Evolutionary conservation across 1,140 invertebrate genomes (phyloP).

Genomic region (Brachionus plicatilis): DNA sequence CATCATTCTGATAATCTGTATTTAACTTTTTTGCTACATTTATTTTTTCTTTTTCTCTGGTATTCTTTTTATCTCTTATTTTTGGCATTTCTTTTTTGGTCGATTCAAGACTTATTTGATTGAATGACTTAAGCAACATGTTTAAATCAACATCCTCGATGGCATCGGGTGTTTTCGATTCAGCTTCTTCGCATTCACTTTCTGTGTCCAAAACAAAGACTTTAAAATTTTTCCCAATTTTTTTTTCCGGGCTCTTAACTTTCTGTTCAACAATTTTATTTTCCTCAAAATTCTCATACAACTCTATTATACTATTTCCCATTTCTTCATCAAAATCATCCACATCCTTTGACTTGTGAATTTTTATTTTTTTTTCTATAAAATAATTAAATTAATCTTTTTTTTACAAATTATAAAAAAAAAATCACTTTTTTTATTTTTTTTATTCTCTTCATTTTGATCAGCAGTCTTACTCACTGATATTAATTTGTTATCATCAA

Average conservation of each 20-base stretch:
- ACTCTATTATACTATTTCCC: constrained; percentile 28
- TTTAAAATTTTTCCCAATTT: background rate
- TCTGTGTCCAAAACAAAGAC: background rate
- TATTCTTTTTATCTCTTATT: background rate
- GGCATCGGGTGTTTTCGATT: background rate
- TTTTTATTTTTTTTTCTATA: background rate
- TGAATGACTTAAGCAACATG: background rate
- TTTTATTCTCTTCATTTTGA: background rate
- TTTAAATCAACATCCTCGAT: background rate
- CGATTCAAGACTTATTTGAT: background rate
- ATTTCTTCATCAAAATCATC: background rate
- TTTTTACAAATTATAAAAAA: too few relatives aligned
- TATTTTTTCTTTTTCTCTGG: background rate
- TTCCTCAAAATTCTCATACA: background rate
- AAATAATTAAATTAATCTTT: background rate
- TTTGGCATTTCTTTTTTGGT: background rate
- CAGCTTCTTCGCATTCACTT: background rate
- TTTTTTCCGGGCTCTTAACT: background rate
- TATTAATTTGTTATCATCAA: background rate
- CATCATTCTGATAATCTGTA: background rate
- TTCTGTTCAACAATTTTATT: background rate
- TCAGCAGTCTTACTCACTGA: background rate
- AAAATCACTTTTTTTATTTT: background rate
- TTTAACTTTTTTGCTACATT: background rate
- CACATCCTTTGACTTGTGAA: background rate